Base-by-base conservation (phyloP, 2,113 vertebrate genomes). In the Ophthalmolycus amberensis region DNA sequence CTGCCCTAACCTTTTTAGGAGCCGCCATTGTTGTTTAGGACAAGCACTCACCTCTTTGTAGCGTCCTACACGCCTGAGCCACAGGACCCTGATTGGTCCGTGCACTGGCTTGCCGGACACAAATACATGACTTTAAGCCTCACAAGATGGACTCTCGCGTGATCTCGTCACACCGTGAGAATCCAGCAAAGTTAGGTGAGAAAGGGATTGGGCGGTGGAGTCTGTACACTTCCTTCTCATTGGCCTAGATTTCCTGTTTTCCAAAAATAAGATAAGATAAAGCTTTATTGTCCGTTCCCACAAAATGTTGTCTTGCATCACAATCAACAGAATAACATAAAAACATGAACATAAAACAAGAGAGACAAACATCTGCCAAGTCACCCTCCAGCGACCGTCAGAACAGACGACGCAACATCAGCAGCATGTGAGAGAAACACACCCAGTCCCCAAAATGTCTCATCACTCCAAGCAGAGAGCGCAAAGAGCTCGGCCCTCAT, bases 171-270 rank as follows among this genome's bases (percentile, higher is more conserved):
- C 44, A 46, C 44, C 5, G 44, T 10, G 4, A 46, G 44, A 46
- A 46, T 46, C 44, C 14, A 46, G 44, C 44, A 4, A 15, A 3
- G 42, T 12, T 14, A 44, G 5, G 44, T 15, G 44, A 46, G 44
- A 46, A 6, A 22, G 18, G 48, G 16, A n/a, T 50, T 50, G 48
- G 48, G 18, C 18, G 18, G 15, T 50, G 46, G 46, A 48, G 16
- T 12, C 73, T 66, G 20, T 32, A 18, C 25, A 44, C 69, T 74
- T 29, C 50, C 40, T 15, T 70, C 64, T 52, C 15, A 10, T 37
- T 75, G 80, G 46, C 85, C 67, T 62, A 69, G 63, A 77, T 71
- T 44, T 68, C 10, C 68, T 48, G 27, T 63, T 34, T 56, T 50
- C 18, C 9, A 54, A 38, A 80, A 50, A 50, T 50, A 50, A 20